Evolutionary conservation across 2,113 vertebrate genomes (phyloP).

Genomic region (Panthera leo): DNA sequence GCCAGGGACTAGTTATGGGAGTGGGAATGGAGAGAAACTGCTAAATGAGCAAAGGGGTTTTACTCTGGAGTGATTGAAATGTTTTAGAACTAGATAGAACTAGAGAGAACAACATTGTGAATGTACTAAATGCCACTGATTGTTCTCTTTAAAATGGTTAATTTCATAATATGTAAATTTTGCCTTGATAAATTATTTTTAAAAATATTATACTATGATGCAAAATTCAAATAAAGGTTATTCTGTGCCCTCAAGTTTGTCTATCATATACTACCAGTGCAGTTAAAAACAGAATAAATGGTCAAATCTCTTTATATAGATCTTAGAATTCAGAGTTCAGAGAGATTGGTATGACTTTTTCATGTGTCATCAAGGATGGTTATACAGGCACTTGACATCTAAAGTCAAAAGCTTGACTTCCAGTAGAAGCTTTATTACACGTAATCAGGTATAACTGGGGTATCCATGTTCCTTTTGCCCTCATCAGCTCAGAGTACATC

Average conservation of each 20-base stretch:
- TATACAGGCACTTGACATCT: background rate
- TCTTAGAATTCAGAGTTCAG: slow-evolving; percentile 22
- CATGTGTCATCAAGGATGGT: background rate
- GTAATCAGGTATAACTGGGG: background rate
- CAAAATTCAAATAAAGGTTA: slow-evolving; percentile 34
- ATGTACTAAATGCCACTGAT: background rate
- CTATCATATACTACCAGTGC: background rate
- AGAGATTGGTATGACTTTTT: slow-evolving; percentile 26
- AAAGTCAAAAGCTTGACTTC: background rate
- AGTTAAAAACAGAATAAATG: slow-evolving; percentile 36
- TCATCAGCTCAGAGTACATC: background rate
- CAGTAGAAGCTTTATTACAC: background rate
- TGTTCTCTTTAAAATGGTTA: slow-evolving; percentile 23
- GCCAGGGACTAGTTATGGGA: background rate
- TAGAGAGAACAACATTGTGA: background rate
- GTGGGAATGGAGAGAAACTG: background rate
- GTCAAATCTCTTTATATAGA: slow-evolving; percentile 14
- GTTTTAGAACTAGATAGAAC: background rate
- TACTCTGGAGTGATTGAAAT: background rate
- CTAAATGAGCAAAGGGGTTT: background rate
- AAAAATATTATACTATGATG: background rate
- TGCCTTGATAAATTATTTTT: background rate
- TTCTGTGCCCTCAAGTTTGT: background rate
- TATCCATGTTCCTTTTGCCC: background rate
- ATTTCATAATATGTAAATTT: background rate